A percentile compares a stretch with the other conserved stretches of the same genome.
Evolutionary conservation across 2,113 vertebrate species (phyloP).

Genomic region (Melozone crissalis): DNA sequence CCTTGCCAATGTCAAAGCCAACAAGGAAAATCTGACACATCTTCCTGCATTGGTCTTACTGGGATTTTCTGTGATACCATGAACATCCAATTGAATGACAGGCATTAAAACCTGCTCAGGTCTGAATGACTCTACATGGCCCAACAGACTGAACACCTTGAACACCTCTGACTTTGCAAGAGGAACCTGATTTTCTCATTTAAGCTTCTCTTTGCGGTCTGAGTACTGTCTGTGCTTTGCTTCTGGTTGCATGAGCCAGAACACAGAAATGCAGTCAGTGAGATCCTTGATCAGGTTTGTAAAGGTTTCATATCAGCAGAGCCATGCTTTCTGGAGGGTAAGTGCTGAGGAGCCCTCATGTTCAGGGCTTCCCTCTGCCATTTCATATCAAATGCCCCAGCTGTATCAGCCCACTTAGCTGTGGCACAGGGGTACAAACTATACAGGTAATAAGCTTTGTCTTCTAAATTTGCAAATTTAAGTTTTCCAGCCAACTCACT

Average conservation of each 20-base stretch:
- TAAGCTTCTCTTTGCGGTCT: not conserved
- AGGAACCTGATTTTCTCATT: not conserved
- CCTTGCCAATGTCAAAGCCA: not conserved
- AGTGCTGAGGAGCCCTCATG: not conserved
- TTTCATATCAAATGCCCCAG: not conserved
- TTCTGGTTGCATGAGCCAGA: not conserved
- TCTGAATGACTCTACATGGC: not conserved
- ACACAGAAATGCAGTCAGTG: not conserved
- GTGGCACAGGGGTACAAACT: not conserved
- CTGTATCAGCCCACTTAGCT: not conserved
- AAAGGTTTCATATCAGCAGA: not conserved
- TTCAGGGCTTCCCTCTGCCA: not conserved
- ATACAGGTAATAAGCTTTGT: not conserved
- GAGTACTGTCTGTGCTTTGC: not conserved
- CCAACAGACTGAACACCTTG: not conserved
- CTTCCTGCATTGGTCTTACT: not conserved
- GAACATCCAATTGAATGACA: not conserved
- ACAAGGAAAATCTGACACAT: not conserved
- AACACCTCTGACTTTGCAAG: not conserved
- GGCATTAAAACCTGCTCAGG: not conserved
- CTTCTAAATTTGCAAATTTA: not conserved
- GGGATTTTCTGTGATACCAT: not conserved
- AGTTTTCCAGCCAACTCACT: not conserved
- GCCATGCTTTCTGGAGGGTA: rapidly evolving
- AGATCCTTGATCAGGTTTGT: not conserved